phyloP scores from a whole-genome alignment of 2,113 vertebrate genomes.

The Cepphus grylle region DNA sequence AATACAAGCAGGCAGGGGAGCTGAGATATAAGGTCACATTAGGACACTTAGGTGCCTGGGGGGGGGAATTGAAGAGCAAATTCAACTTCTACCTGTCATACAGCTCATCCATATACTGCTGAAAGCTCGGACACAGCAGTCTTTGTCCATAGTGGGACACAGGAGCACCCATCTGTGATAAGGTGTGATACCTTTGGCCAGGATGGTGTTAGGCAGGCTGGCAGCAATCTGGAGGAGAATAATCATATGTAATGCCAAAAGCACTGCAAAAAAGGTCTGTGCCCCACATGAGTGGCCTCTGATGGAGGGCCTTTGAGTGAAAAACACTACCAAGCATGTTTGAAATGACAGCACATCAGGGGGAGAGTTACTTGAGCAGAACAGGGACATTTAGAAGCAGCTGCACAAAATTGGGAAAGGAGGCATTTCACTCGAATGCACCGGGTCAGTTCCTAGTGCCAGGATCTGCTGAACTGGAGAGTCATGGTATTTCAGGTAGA shows the following conservation, averaged over 20 bases:
- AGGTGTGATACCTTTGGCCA: not conserved
- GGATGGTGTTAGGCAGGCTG: not conserved
- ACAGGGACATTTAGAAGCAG: not conserved
- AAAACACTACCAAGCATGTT: not conserved
- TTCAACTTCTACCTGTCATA: not conserved
- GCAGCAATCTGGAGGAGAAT: not conserved
- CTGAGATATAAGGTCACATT: not conserved
- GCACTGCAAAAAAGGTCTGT: not conserved
- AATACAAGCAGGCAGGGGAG: not conserved
- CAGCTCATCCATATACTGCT: not conserved
- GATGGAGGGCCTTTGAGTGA: not conserved
- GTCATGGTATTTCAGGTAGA: fast-evolving
- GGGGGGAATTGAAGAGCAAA: not conserved
- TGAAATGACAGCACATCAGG: not conserved
- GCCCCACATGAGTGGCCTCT: not conserved
- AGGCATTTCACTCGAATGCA: not conserved
- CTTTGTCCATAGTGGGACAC: not conserved
- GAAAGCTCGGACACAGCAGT: not conserved
- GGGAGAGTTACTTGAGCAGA: not conserved
- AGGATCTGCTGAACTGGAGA: not conserved
- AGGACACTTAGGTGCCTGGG: not conserved
- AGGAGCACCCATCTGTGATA: not conserved
- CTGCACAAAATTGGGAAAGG: not conserved
- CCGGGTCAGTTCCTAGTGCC: not conserved
- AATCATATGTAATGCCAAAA: not conserved